Evolutionary conservation across 2,797 vertebrate genomes (phyloP), one percentile per base, ranked within the genome.

Genomic region (Amphiprion clarkii): DNA sequence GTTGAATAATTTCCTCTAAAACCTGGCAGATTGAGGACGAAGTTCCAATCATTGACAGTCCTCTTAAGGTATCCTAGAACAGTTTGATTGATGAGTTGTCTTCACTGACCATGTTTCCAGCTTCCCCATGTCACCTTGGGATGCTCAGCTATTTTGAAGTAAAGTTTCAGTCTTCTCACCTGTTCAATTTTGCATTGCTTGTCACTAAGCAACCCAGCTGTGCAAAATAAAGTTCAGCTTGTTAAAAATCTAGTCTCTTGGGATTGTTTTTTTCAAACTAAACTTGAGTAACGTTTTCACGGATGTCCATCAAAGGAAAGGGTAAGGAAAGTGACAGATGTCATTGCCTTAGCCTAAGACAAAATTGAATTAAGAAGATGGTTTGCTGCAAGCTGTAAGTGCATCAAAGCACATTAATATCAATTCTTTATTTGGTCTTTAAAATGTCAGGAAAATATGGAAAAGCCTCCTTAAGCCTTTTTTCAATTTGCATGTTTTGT

Each of bases 1-100:
- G 19, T 75, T 70, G 19, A 51, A 68, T 71, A n/a, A 74, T 67
- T 76, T 65, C 49, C 66, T 62, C 33, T 27, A 46, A 77, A 78
- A 75, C 5, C 9, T 68, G 62, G 23, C 70, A 78, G 75, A 84
- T 71, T 77, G 49, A 76, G 63, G 71, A 52, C 54, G 69, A 68
- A 42, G 36, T 52, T 25, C 61, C 16, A 21, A 21, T 33, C 70
- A 36, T 29, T 80, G 64, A 49, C 48, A 19, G 25, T 42, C 74
- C 63, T 60, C 36, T 46, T 11, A 52, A 46, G 29, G 67, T 61
- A 33, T 33, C 52, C 25, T 5, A 1, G 33, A 66, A 21, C 52
- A 33, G 12, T 58, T 2, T 61, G 40, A 62, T 51, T 31, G 59
- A 27, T 61, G n/a, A 3, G 16, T 49, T 0, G 13, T 54, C 67